These are phyloP conservation scores for Neodon shergylaensis DNA, from an alignment of 2,113 vertebrate species.

Conservation along the genomic window DNA sequence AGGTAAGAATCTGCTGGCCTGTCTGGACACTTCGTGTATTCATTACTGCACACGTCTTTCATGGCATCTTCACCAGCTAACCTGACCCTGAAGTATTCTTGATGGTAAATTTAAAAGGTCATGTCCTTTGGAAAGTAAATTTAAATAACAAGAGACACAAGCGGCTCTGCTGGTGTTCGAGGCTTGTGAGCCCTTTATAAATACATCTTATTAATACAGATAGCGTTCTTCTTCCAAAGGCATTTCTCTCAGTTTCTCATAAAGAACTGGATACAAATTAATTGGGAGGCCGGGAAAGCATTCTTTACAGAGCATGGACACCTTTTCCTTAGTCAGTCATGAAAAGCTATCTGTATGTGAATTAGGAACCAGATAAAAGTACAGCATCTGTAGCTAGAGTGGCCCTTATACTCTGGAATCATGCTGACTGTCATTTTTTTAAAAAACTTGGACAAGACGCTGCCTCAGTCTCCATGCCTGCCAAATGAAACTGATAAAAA, in stretches of 20 bases:
- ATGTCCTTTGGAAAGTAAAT: constrained; percentile 13
- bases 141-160: constrained; percentile 11
- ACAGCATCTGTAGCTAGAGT: not conserved
- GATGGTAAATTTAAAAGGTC: not conserved
- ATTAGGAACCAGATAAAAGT: not conserved
- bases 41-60: not conserved
- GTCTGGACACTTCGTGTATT: not conserved
- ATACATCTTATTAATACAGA: constrained; percentile 32
- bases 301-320: too few species aligned
- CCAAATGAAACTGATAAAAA: not conserved
- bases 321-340: not conserved
- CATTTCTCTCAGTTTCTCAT: constrained; percentile 38
- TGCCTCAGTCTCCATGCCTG: not conserved
- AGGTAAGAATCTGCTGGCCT: not conserved
- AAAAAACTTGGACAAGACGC: not conserved
- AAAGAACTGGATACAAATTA: not conserved
- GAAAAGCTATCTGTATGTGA: not conserved
- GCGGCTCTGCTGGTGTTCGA: not conserved
- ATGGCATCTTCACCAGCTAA: not conserved
- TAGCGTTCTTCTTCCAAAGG: not conserved
- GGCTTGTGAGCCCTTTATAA: constrained; percentile 15
- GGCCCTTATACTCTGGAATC: not conserved
- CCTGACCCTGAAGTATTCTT: not conserved
- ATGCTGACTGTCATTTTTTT: not conserved
- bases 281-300: not conserved